These are phyloP conservation scores for Cristatella mucedo DNA, from an alignment of 2,888 invertebrate species.

Conservation along the genomic window DNA sequence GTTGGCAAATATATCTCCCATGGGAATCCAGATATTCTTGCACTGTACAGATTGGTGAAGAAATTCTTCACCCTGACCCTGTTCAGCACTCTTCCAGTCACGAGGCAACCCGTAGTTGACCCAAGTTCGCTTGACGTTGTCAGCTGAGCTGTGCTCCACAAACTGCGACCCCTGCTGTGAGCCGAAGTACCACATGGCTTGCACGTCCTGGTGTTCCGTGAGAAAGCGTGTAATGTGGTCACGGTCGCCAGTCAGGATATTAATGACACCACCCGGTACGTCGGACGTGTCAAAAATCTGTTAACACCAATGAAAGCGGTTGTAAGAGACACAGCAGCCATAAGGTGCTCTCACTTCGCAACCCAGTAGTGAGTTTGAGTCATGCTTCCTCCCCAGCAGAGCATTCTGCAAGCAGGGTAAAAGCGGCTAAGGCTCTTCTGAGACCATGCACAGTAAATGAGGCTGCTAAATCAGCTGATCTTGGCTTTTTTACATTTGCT, in stretches of 20 bases:
- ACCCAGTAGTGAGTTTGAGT: no score
- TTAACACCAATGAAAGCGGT: no score
- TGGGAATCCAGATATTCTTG: slow-evolving; percentile 40
- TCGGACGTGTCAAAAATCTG: slow-evolving; percentile 41
- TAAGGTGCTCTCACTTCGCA: no score
- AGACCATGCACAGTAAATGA: no score
- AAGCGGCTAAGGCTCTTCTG: no score
- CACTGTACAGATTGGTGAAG: slow-evolving; percentile 34
- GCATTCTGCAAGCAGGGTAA: no score
- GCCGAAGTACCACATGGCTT: slow-evolving; percentile 38
- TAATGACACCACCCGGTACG: slow-evolving; percentile 39
- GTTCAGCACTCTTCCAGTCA: slow-evolving; percentile 28
- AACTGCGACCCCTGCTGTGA: slow-evolving; percentile 33
- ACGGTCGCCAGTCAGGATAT: slow-evolving; percentile 37
- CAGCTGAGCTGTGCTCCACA: slow-evolving; percentile 36
- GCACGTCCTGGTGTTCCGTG: slow-evolving; percentile 37
- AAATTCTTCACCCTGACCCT: slow-evolving; percentile 37
- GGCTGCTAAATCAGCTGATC: no score
- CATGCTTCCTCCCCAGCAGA: no score
- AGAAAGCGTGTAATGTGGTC: slow-evolving; percentile 35
- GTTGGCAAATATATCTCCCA: slow-evolving; percentile 41
- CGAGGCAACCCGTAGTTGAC: slow-evolving; percentile 33
- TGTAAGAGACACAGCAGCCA: no score
- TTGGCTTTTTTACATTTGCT: no score
- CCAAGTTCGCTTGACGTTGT: slow-evolving; percentile 39